These are phyloP conservation scores for Lobophora halterata DNA, from an alignment of 2,888 invertebrate species.

Conservation along the genomic window DNA sequence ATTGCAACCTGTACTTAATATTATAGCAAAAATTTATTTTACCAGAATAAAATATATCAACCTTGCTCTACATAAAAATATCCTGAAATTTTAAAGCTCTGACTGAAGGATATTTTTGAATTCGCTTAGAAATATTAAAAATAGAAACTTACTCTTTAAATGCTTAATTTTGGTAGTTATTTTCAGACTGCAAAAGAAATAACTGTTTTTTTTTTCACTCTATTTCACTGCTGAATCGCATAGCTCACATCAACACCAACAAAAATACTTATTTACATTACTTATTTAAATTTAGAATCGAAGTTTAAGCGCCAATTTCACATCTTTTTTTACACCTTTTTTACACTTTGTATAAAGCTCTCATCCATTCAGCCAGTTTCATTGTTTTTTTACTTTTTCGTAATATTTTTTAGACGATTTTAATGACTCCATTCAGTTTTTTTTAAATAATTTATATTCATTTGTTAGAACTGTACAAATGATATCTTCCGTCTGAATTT, in stretches of 20 bases:
- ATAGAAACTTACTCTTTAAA: conserved; percentile 54
- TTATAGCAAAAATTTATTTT: too few relatives aligned
- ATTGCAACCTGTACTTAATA: too few relatives aligned
- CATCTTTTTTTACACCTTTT: not conserved
- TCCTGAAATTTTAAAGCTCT: too few relatives aligned
- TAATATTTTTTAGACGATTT: not conserved
- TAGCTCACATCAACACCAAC: not conserved
- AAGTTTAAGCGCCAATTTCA: conserved; percentile 12
- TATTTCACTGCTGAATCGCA: not conserved
- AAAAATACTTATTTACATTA: conserved; percentile 1
- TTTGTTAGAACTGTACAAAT: conserved; percentile 4
- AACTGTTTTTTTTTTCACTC: conserved; percentile 1
- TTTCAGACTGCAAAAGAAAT: conserved; percentile 2
- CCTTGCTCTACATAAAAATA: too few relatives aligned
- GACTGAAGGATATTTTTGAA: too few relatives aligned
- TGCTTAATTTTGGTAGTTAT: conserved; percentile 61
- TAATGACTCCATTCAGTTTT: conserved; percentile 2
- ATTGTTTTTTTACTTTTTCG: conserved; percentile 2
- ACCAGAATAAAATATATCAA: too few relatives aligned
- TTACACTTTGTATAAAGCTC: not conserved
- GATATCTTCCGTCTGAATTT: conserved; percentile 35
- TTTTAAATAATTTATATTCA: conserved; percentile 9
- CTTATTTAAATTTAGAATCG: conserved; percentile 2
- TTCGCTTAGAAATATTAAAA: conserved; percentile 4
- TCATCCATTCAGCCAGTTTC: not conserved